A percentile compares a stretch with the other conserved stretches of the same genome.
These are phyloP conservation scores for Cyrtodaria siliqua DNA, from an alignment of 2,888 invertebrate genomes.

Conservation along the genomic window DNA sequence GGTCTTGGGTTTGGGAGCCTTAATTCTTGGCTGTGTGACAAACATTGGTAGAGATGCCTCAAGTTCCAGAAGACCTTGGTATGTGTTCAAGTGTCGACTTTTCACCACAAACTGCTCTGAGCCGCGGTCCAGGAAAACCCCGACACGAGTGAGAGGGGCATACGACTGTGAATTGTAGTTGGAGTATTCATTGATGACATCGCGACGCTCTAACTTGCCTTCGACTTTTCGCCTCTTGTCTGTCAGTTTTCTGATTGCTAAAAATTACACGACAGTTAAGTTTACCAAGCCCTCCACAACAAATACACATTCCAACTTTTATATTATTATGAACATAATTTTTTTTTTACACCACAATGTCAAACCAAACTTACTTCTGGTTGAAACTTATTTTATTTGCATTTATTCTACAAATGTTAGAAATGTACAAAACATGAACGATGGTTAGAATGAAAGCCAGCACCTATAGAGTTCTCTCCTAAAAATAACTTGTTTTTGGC, in stretches of 20 bases:
- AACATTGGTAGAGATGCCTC: slow-evolving; percentile 84
- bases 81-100: slow-evolving; percentile 83
- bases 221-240: slow-evolving; percentile 81
- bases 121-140: slow-evolving; percentile 85
- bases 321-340: too few relatives aligned
- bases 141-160: slow-evolving; percentile 85
- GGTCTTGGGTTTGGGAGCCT: slow-evolving; percentile 83
- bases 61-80: slow-evolving; percentile 85
- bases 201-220: slow-evolving; percentile 78
- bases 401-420: too few relatives aligned
- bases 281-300: too few relatives aligned
- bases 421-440: too few relatives aligned
- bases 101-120: slow-evolving; percentile 85
- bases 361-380: too few relatives aligned
- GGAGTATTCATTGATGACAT: slow-evolving; percentile 83
- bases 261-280: too few relatives aligned
- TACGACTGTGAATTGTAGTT: slow-evolving; percentile 83
- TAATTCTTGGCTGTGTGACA: slow-evolving; percentile 83
- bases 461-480: too few relatives aligned
- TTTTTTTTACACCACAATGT: too few relatives aligned
- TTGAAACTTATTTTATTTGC: too few relatives aligned
- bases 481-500: too few relatives aligned
- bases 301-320: too few relatives aligned
- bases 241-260: slow-evolving; percentile 84
- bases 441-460: too few relatives aligned